Base-by-base conservation (phyloP, 2,797 vertebrate genomes). In the Sebastes elongatus region DNA sequence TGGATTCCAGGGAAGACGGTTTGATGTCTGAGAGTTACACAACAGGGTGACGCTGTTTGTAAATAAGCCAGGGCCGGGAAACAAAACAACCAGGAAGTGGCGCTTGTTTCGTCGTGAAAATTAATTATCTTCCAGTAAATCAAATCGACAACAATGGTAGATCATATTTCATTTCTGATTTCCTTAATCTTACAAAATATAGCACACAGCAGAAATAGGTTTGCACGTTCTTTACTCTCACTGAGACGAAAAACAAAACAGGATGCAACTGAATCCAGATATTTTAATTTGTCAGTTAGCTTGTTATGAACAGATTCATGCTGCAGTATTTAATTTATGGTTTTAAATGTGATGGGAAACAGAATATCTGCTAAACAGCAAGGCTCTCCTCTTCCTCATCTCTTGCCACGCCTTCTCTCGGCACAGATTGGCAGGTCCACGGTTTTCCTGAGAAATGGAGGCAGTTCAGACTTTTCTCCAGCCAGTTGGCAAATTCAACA, bases 81-180 rank as follows among this genome's bases (percentile, higher is more conserved):
- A 52, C 76, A 38, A 66, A 82, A 18, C 82, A 91, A 90, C 62
- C 82, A 90, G 88, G 88, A 90, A 90, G 88, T 87, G 68, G 27
- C 7, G 28, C 14, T 63, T 80, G 78, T 75, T 66, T 57, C 42
- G 33, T 64, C 20, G 7, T 16, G 30, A 59, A 35, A n/a, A 2
- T 61, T 3, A 32, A 33, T 69, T 30, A 30, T 65, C 60, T 49
- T 18, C 9, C 33, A n/a, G 64, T 5, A 49, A 49, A 80, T 61
- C 53, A 49, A 10, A 0, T 20, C 8, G 8, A 28, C 9, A 28
- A 4, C 59, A 20, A 53, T n/a, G 27, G 10, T 49, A 10, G 22
- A n/a, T 69, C 0, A 52, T 22, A 14, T 53, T 60, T 14, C 0
- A 1, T 22, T 0, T 32, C 18, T 42, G 5, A 52, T 73, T 49